Conservation (phyloP, 1,140 invertebrate genomes). For the Heliconius congener region DNA sequence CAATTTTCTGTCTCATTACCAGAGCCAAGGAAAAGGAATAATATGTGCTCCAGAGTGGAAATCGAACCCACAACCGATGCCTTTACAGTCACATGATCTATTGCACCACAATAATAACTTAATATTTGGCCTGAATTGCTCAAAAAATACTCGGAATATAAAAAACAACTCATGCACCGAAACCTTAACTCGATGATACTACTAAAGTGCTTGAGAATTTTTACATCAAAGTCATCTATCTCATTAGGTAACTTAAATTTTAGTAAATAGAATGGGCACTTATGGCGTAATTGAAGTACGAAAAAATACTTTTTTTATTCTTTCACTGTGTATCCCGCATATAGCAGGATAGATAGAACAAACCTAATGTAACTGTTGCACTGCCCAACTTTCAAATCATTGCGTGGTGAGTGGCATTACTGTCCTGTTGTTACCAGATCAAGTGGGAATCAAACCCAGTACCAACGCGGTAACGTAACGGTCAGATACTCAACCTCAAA, state of each 20-base stretch:
- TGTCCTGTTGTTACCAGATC: background rate
- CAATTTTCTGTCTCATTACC: too few species aligned
- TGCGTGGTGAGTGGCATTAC: background rate
- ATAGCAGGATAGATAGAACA: too few species aligned
- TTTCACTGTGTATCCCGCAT: too few species aligned
- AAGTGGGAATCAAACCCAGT: background rate
- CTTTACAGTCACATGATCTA: too few species aligned
- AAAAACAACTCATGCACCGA: background rate
- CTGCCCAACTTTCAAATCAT: background rate
- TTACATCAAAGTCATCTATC: background rate
- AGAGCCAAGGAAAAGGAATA: too few species aligned
- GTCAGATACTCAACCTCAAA: background rate
- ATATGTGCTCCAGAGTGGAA: background rate
- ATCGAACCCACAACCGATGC: background rate
- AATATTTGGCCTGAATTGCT: background rate
- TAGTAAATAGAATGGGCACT: background rate
- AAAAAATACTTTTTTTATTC: background rate
- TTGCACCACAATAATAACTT: background rate
- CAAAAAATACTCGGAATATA: background rate
- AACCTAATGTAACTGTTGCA: too few species aligned
- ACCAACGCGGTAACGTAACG: background rate
- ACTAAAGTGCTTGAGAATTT: background rate
- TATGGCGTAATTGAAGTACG: background rate
- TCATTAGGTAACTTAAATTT: background rate
- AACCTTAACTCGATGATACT: conserved; percentile 2